phyloP scores from a whole-genome alignment of 2,888 invertebrate species.

The Ligdia adustata region DNA sequence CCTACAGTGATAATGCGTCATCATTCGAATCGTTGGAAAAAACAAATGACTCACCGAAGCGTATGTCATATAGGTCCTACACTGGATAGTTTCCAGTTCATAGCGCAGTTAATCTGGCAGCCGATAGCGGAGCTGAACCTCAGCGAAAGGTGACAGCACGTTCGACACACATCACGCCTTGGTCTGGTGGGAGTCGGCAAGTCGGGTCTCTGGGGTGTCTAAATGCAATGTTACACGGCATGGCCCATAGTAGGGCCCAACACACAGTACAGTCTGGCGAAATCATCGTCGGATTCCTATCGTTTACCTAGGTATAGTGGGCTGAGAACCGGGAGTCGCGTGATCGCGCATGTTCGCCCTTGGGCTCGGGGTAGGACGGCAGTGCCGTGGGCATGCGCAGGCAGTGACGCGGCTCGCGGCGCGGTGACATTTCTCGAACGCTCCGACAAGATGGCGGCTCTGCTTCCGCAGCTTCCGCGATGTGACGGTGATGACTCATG shows the following conservation, averaged over 20 bases:
- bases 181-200: slow-evolving; percentile 38
- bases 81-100: slow-evolving; percentile 20
- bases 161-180: slow-evolving; percentile 34
- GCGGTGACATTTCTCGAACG: slow-evolving; percentile 51
- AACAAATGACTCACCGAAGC: slow-evolving; percentile 56
- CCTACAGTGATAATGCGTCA: slow-evolving; percentile 2
- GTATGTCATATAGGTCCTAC: slow-evolving; percentile 23
- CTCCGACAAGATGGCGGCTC: slow-evolving; percentile 47
- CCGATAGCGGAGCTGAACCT: slow-evolving; percentile 31
- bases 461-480: slow-evolving; percentile 63
- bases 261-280: slow-evolving; percentile 43
- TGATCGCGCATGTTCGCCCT: slow-evolving; percentile 54
- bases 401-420: slow-evolving; percentile 36
- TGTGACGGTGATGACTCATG: slow-evolving; percentile 72
- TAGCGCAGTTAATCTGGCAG: slow-evolving; percentile 30
- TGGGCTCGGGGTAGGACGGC: slow-evolving; percentile 51
- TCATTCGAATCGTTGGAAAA: slow-evolving; percentile 36
- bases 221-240: slow-evolving; percentile 71
- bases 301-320: slow-evolving; percentile 81
- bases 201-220: slow-evolving; percentile 61
- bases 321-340: slow-evolving; percentile 75
- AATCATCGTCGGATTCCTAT: slow-evolving; percentile 68
- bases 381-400: slow-evolving; percentile 46
- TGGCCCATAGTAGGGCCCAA: slow-evolving; percentile 56
- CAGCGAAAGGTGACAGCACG: slow-evolving; percentile 23